These are phyloP conservation scores for Caenorhabditis panamensis DNA, from an alignment of 2,888 invertebrate genomes.

Conservation along the genomic window DNA sequence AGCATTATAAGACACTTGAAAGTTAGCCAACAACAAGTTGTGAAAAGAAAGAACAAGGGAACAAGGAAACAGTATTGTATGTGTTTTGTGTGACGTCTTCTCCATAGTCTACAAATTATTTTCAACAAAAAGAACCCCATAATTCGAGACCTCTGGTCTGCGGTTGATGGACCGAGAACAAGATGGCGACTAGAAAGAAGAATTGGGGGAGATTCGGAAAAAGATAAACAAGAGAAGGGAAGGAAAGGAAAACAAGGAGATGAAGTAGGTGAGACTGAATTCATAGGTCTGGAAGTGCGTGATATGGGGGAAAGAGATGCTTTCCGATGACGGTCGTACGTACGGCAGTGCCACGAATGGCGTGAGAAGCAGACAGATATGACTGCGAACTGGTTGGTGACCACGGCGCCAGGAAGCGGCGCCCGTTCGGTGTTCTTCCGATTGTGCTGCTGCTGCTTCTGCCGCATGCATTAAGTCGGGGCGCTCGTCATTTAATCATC, in stretches of 20 bases:
- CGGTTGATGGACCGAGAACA: not conserved
- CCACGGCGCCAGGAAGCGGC: constrained; percentile 1
- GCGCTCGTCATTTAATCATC: constrained; percentile 16
- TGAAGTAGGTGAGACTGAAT: constrained; percentile 48
- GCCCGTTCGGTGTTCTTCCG: not conserved
- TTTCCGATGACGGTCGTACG: not conserved
- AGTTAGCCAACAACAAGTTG: too few species aligned
- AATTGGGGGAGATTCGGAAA: not conserved
- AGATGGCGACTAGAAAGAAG: not conserved
- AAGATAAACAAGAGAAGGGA: constrained; percentile 11
- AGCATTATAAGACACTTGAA: too few species aligned
- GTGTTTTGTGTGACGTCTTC: too few species aligned
- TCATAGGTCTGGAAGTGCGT: constrained; percentile 37
- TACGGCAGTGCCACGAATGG: constrained; percentile 18
- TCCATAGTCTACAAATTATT: too few species aligned
- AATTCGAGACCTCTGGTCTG: constrained; percentile 4
- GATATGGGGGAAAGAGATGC: not conserved
- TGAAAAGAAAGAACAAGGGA: too few species aligned
- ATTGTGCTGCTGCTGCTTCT: constrained; percentile 6
- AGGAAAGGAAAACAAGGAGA: constrained; percentile 19
- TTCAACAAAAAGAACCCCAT: not conserved
- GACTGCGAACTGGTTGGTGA: constrained; percentile 43
- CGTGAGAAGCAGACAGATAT: constrained; percentile 10
- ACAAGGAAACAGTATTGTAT: too few species aligned
- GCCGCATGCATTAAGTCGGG: constrained; percentile 9